Evolutionary conservation across 1,140 invertebrate genomes (phyloP).

Genomic region (Akabosia matsudoensis): DNA sequence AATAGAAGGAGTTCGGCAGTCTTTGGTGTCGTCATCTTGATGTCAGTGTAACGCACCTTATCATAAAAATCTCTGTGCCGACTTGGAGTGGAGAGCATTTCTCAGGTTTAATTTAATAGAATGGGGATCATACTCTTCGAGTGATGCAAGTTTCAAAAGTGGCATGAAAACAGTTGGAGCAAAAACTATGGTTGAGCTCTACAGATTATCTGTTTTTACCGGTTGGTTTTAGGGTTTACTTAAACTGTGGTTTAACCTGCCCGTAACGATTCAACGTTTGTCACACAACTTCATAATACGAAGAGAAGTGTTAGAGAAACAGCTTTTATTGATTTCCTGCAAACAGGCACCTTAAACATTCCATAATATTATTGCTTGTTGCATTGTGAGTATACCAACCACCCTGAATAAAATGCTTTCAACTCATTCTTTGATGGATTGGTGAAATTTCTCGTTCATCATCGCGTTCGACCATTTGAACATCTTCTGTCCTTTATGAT

Average conservation of each 20-base stretch:
- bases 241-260: too few relatives aligned
- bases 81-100: not conserved
- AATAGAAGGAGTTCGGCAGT: slow-evolving; percentile 39
- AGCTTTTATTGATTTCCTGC: too few relatives aligned
- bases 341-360: not conserved
- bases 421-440: slow-evolving; percentile 7
- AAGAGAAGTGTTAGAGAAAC: too few relatives aligned
- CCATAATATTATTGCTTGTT: not conserved
- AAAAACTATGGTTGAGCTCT: too few relatives aligned
- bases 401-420: not conserved
- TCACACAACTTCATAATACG: too few relatives aligned
- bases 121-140: too few relatives aligned
- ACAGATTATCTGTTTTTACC: too few relatives aligned
- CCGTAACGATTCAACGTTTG: too few relatives aligned
- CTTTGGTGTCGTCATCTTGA: slow-evolving; percentile 13
- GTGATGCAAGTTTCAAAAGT: too few relatives aligned
- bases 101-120: too few relatives aligned
- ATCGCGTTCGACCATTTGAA: slow-evolving; percentile 1
- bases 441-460: slow-evolving; percentile 12
- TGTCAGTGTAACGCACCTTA: not conserved
- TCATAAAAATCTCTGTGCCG: not conserved
- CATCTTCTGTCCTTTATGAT: not conserved
- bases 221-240: too few relatives aligned
- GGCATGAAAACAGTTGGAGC: too few relatives aligned
- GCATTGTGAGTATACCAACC: not conserved